Percentiles rank a stretch among this genome's conserved stretches.
phyloP scores from a whole-genome alignment of 1,140 invertebrate species.

The Pantala flavescens region DNA sequence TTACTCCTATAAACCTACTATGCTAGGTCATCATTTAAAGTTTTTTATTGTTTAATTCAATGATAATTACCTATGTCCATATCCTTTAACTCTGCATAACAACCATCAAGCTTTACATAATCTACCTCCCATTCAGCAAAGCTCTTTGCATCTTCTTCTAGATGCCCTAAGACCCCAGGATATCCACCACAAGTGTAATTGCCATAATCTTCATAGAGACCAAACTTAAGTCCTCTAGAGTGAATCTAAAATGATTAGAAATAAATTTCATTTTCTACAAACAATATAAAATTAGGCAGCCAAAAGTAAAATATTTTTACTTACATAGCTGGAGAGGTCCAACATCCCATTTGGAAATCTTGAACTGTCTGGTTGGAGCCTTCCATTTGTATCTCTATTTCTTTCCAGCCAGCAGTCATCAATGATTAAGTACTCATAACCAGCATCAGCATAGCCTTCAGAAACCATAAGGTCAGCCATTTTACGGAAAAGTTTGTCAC shows the following conservation, averaged over 20 bases:
- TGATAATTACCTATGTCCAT: conserved; percentile 60
- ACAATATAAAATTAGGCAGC: not conserved
- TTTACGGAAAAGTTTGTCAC: conserved; percentile 80
- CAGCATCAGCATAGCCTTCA: conserved; percentile 78
- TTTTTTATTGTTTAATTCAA: not conserved
- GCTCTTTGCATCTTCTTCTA: conserved; percentile 74
- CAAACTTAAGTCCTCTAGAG: conserved; percentile 85
- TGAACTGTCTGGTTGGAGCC: conserved; percentile 72
- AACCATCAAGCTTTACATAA: conserved; percentile 93
- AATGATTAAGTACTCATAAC: conserved; percentile 89
- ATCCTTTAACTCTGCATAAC: conserved; percentile 69
- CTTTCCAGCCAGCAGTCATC: conserved; percentile 93
- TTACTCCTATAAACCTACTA: too few species aligned
- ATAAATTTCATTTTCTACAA: not conserved
- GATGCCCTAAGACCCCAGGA: conserved; percentile 79
- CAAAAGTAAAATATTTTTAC: conserved; percentile 31
- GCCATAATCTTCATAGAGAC: conserved; percentile 95
- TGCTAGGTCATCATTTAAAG: too few species aligned
- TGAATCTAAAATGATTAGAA: conserved; percentile 59
- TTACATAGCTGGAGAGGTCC: conserved; percentile 81
- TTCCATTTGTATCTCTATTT: conserved; percentile 58
- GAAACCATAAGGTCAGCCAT: conserved; percentile 83
- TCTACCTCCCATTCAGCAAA: conserved; percentile 97
- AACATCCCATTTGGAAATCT: conserved; percentile 90
- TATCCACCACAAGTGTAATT: conserved; percentile 91